These are phyloP conservation scores for Stichodactyla helianthus DNA, from an alignment of 64 coral and sea anemone genomes.

Conservation along the genomic window DNA sequence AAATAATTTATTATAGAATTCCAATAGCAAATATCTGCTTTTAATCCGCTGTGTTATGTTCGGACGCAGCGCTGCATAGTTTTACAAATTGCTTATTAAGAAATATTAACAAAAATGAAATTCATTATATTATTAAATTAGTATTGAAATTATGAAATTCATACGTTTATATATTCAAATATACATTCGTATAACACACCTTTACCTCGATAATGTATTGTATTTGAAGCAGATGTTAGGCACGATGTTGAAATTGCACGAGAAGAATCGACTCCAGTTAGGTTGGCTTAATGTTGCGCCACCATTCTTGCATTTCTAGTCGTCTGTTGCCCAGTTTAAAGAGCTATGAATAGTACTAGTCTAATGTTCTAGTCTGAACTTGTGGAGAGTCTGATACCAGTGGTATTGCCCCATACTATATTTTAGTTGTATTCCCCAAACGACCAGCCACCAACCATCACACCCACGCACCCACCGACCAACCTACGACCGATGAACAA, in stretches of 20 bases:
- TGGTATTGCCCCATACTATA: too few species aligned
- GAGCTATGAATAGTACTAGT: too few species aligned
- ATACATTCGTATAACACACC: not conserved
- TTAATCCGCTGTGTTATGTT: not conserved
- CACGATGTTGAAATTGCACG: not conserved
- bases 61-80: not conserved
- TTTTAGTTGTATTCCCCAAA: too few species aligned
- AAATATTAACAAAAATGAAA: not conserved
- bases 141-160: conserved; percentile 1
- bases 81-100: too few species aligned
- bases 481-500: too few species aligned
- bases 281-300: not conserved
- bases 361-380: too few species aligned
- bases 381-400: too few species aligned
- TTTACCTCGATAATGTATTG: not conserved
- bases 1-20: not conserved
- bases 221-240: not conserved
- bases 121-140: conserved; percentile 2
- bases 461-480: too few species aligned
- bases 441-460: too few species aligned
- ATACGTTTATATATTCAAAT: not conserved
- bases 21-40: not conserved
- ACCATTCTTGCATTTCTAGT: not conserved
- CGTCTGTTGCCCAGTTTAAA: too few species aligned
- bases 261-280: not conserved